phyloP scores from a whole-genome alignment of 2,113 vertebrate genomes.

The Cebidichthys violaceus region DNA sequence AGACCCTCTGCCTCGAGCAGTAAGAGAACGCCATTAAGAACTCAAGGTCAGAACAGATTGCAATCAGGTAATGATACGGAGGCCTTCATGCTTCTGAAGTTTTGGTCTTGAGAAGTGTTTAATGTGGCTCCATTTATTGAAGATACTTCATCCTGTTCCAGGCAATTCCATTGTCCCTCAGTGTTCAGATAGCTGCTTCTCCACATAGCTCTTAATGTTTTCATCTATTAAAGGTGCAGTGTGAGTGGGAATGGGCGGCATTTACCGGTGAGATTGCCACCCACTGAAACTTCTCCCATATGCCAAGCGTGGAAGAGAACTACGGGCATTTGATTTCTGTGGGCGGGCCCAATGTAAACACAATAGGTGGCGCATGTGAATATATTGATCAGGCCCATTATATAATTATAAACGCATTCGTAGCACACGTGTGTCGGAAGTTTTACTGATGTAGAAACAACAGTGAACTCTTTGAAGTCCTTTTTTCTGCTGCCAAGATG shows the following conservation, averaged over 20 bases:
- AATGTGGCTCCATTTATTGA: conserved; percentile 13
- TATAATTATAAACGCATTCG: background rate
- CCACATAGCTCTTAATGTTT: background rate
- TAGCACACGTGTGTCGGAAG: background rate
- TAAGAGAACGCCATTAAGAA: conserved; percentile 45
- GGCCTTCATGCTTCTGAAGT: conserved; percentile 6
- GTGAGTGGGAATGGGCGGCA: too few relatives aligned
- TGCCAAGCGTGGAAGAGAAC: too few relatives aligned
- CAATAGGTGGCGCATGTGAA: background rate
- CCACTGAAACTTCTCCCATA: too few relatives aligned
- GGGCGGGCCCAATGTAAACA: background rate
- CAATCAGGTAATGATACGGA: conserved; percentile 61
- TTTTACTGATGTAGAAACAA: too few relatives aligned
- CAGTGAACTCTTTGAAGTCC: too few relatives aligned
- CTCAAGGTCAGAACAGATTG: conserved; percentile 50
- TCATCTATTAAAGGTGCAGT: too few relatives aligned
- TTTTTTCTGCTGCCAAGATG: too few relatives aligned
- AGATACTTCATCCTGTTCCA: background rate
- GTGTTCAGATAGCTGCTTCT: conserved; percentile 7
- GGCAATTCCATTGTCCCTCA: background rate
- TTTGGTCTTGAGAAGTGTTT: conserved; percentile 9
- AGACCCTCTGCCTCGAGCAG: conserved; percentile 31
- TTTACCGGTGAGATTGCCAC: too few relatives aligned
- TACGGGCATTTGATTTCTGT: background rate
- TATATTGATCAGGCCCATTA: background rate